phyloP scores from a whole-genome alignment of 2,797 vertebrate genomes.

The Enteromius argenteus region DNA sequence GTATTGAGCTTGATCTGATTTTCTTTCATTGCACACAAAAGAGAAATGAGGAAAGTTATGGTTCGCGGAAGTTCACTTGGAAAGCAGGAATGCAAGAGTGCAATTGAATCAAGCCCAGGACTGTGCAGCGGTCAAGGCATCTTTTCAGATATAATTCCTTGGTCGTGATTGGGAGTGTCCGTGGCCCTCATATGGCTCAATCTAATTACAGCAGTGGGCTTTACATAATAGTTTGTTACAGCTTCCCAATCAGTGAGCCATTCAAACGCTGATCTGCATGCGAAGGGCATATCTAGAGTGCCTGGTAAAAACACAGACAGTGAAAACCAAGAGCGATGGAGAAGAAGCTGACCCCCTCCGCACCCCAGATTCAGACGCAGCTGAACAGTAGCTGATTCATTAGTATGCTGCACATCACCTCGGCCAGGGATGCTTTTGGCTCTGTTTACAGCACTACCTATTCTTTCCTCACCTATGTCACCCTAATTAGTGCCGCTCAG shows the following conservation, averaged over 20 bases:
- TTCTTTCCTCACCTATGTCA: slow-evolving; percentile 61
- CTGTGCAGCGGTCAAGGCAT: slow-evolving; percentile 53
- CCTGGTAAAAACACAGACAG: background rate
- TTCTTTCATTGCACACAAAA: slow-evolving; percentile 28
- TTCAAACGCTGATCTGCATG: slow-evolving; percentile 5
- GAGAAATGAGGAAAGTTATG: slow-evolving; percentile 14
- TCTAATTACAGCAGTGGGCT: slow-evolving; percentile 48
- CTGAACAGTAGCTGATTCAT: slow-evolving; percentile 60
- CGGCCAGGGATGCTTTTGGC: slow-evolving; percentile 61
- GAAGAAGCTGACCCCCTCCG: slow-evolving; percentile 21
- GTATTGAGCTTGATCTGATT: slow-evolving; percentile 10
- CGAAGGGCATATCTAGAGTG: background rate
- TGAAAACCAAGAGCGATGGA: background rate
- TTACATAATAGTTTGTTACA: slow-evolving; percentile 63
- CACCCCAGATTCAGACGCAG: slow-evolving; percentile 1
- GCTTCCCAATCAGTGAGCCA: slow-evolving; percentile 53
- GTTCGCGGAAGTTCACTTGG: slow-evolving; percentile 19
- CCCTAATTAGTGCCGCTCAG: slow-evolving; percentile 58
- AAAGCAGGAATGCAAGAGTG: slow-evolving; percentile 27
- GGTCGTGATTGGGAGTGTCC: slow-evolving; percentile 49
- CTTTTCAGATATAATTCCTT: slow-evolving; percentile 60
- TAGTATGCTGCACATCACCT: slow-evolving; percentile 69
- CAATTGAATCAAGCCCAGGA: slow-evolving; percentile 60
- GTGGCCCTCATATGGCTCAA: slow-evolving; percentile 62
- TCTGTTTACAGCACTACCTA: slow-evolving; percentile 66